Percentiles rank a stretch among this genome's conserved stretches.
Evolutionary conservation across 2,797 vertebrate genomes (phyloP).

Genomic region (Monodelphis domestica): DNA sequence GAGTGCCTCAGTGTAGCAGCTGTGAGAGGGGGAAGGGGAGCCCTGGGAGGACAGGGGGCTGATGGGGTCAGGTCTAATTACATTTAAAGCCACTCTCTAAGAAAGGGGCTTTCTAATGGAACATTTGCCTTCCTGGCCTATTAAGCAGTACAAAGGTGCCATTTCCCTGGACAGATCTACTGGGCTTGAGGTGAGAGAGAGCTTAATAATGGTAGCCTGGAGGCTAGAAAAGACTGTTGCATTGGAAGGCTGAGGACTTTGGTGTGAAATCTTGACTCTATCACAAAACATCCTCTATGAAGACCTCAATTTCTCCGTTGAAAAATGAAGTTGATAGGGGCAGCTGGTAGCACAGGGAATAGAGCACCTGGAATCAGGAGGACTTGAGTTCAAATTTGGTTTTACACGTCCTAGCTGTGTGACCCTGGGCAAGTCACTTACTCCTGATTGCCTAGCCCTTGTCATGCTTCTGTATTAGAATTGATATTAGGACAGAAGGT

Average conservation of each 20-base stretch:
- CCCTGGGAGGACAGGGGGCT: not conserved
- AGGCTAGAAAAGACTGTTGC: not conserved
- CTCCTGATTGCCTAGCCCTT: no score
- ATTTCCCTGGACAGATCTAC: not conserved
- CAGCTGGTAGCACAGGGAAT: no score
- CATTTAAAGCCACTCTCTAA: constrained; percentile 14
- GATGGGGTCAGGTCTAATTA: constrained; percentile 28
- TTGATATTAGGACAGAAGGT: no score
- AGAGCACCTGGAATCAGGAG: no score
- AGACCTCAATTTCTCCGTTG: not conserved
- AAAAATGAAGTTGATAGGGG: not conserved
- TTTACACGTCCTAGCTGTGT: no score
- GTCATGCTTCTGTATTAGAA: no score
- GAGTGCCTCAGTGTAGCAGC: constrained; percentile 10
- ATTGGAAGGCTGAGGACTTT: not conserved
- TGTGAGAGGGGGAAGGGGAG: constrained; percentile 23
- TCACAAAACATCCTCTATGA: not conserved
- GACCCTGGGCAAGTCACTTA: no score
- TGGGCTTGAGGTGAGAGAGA: not conserved
- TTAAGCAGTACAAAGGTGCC: not conserved
- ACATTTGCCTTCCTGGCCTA: not conserved
- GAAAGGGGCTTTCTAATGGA: not conserved
- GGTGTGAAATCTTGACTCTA: not conserved
- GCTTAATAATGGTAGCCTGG: not conserved
- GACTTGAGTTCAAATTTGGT: no score